Base-by-base conservation (phyloP, 2,888 invertebrate genomes). In the Dendrolimus pini region DNA sequence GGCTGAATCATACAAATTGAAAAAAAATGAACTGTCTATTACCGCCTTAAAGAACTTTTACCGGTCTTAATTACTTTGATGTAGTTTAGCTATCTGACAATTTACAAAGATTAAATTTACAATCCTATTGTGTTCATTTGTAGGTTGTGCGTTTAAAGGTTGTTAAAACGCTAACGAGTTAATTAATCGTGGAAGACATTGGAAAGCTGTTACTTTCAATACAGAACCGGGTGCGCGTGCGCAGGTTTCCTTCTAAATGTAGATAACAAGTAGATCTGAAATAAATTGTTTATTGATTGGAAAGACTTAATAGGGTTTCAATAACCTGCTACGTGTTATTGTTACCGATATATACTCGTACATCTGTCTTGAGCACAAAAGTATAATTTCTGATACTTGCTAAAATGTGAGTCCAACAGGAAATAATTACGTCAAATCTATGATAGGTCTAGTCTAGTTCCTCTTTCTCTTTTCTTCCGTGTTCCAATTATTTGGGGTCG, bases 131-230 rank as follows among this genome's bases (percentile, higher is more conserved):
- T 69, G 30, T 30, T 30, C 54, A 55, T 64, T 61, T 59, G 61
- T 67, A 59, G 63, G 66, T 63, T 63, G 60, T 63, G 61, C 62
- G 59, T 52, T 60, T 61, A 63, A 59, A 60, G 58, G 60, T 67
- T 47, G 60, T 62, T 71, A 69, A 75, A 74, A 69, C 68, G 69
- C 69, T 67, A 69, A 70, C 68, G 57, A 63, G 67, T 68, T 77
- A 76, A 77, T 77, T 77, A 77, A 74, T 73, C 67, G 67, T 59
- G 56, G 62, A 62, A 69, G 68, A 68, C 67, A 69, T 71, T 73
- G 67, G 76, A 78, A 77, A 77, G 78, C 62, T 65, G 65, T 72
- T 67, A 67, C 77, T 78, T 77, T 76, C 74, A 73, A 75, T 47
- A 47, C 47, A 10, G 47, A 47, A 7, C 47, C 47, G 47, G 47